Percentiles rank a stretch among this genome's conserved stretches.
phyloP scores from a whole-genome alignment of 2,888 invertebrate species.

The Chorisops tibialis region DNA sequence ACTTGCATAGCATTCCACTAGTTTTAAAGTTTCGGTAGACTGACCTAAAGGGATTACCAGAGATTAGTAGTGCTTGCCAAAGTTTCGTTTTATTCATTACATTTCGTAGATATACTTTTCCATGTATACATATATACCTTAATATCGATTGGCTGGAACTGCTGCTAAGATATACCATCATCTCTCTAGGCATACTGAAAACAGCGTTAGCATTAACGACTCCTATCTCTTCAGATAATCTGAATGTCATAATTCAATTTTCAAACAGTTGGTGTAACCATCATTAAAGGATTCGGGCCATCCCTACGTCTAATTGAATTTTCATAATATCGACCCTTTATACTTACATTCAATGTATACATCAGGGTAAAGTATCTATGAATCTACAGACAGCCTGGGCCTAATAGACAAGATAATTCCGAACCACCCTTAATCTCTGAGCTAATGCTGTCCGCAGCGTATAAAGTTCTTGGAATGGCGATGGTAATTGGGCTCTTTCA shows the following conservation, averaged over 20 bases:
- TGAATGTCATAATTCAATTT: conserved; percentile 53
- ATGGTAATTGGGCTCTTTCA: conserved; percentile 21
- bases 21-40: conserved; percentile 28
- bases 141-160: too few relatives aligned
- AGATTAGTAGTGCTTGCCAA: neutral
- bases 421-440: conserved; percentile 2
- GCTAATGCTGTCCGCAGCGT: neutral
- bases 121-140: too few relatives aligned
- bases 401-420: conserved; percentile 22
- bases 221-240: neutral
- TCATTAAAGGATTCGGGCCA: conserved; percentile 50
- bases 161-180: too few relatives aligned
- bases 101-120: too few relatives aligned
- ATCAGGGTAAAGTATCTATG: too few relatives aligned
- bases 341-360: neutral
- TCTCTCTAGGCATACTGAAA: too few relatives aligned
- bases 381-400: conserved; percentile 18
- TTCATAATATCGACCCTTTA: conserved; percentile 32
- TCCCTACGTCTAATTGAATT: conserved; percentile 36
- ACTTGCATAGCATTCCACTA: neutral
- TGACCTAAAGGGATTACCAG: conserved; percentile 31
- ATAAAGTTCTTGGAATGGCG: neutral
- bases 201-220: too few relatives aligned
- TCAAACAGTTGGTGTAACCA: conserved; percentile 53
- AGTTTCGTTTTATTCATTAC: neutral